These are phyloP conservation scores for Isoperla grammatica DNA, from an alignment of 2,888 invertebrate genomes.

Conservation along the genomic window DNA sequence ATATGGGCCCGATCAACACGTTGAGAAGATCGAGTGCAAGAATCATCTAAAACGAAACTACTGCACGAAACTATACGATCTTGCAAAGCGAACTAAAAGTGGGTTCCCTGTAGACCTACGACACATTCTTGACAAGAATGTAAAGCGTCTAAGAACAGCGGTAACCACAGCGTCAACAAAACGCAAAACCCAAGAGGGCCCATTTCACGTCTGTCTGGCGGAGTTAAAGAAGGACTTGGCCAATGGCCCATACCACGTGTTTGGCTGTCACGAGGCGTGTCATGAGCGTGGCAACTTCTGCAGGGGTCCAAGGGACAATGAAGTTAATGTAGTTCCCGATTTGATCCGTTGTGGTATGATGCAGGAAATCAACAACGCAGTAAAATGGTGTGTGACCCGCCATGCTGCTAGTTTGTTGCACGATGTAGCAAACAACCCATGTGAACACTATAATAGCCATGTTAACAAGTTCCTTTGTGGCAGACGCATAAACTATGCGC, in stretches of 20 bases:
- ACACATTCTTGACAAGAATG: background rate
- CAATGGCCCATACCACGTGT: background rate
- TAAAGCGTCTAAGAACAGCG: background rate
- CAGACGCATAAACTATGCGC: background rate
- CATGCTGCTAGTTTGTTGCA: background rate
- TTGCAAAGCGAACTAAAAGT: background rate
- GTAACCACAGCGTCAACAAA: background rate
- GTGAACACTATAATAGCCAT: background rate
- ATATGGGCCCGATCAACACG: background rate
- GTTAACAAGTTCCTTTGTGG: background rate
- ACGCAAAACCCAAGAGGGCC: background rate
- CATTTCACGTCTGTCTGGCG: background rate
- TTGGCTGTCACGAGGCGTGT: background rate
- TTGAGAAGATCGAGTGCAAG: slow-evolving; percentile 16
- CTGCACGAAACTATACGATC: background rate
- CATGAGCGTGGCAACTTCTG: slow-evolving; percentile 1
- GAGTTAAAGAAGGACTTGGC: background rate
- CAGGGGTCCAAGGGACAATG: background rate
- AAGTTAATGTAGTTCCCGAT: background rate
- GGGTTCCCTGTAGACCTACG: background rate
- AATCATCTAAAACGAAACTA: background rate
- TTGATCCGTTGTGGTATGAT: background rate
- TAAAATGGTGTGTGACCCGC: background rate
- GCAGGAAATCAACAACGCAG: background rate
- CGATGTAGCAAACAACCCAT: background rate